Evolutionary conservation across 2,888 invertebrate species (phyloP), one percentile per base, ranked within the genome.

Genomic region (Cephonodes hylas): DNA sequence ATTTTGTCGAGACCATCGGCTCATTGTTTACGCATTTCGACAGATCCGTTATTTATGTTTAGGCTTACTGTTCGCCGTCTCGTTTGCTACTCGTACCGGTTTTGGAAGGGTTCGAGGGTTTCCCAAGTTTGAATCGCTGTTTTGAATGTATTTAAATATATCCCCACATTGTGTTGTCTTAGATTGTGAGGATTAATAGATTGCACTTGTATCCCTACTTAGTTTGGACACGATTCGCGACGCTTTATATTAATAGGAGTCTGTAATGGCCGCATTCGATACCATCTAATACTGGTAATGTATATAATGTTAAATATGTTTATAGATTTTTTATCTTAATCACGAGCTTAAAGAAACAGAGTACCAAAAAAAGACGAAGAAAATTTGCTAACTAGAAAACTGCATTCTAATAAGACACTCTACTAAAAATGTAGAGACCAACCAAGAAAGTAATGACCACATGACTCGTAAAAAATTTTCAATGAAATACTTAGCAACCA

Each of bases 31-130:
- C 88, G 82, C 77, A 77, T 84, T 86, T 85, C 81, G 79, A 81
- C 83, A 84, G 88, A 90, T 89, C 89, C 83, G 82, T 84, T 91
- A 89, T 91, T 91, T 91, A 90, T 90, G 87, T 86, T 44, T 68
- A 60, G 81, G 85, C 85, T 88, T 84, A 81, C 77, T 78, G 76
- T 80, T 72, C 67, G 67, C 72, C 74, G 76, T 77, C 76, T 75
- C 72, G 76, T 71, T 75, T 79, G 83, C 80, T 81, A 77, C 76
- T 73, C 69, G 75, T 53, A 53, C 53, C 76, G 71, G 75, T 76
- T 77, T 69, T 67, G 62, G 71, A 76, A 80, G 84, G 81, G 77
- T 80, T 80, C 73, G 73, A 69, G 70, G 79, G 77, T 74, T 77
- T 79, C 57, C 46, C 60, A 63, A 59, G 64, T 48, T 53, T 53